These are phyloP conservation scores for Cremastobaeus sp. DNA, from an alignment of 2,888 invertebrate species.

Conservation along the genomic window DNA sequence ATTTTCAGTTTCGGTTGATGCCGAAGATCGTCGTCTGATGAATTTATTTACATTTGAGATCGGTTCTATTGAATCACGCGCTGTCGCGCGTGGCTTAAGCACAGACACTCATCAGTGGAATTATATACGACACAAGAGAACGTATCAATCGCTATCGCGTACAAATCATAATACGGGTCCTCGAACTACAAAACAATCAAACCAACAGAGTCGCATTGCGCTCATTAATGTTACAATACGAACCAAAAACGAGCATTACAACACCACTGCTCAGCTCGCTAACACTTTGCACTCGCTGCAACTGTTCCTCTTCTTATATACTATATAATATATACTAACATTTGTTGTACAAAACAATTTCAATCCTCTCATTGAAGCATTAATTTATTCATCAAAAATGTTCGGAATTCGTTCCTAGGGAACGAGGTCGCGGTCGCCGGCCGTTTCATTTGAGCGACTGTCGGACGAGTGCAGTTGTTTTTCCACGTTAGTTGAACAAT, in stretches of 20 bases:
- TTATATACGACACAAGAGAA: no score
- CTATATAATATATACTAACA: constrained; percentile 53
- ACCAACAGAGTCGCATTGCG: no score
- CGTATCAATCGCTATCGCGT: no score
- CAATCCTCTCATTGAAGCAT: constrained; percentile 29
- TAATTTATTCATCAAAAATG: constrained; percentile 4
- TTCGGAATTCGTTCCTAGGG: no score
- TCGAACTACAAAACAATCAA: no score
- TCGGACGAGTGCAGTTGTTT: background rate
- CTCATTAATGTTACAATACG: no score
- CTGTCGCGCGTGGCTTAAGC: constrained; percentile 35
- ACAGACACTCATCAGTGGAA: constrained; percentile 27
- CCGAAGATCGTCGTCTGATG: constrained; percentile 40
- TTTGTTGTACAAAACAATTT: constrained; percentile 55
- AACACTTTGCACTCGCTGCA: no score
- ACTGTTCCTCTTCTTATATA: constrained; percentile 28
- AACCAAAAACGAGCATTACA: no score
- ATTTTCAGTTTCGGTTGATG: constrained; percentile 36
- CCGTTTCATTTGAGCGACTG: background rate
- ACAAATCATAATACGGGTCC: no score
- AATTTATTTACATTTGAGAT: constrained; percentile 49
- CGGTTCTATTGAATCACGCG: constrained; percentile 36
- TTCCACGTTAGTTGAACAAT: no score
- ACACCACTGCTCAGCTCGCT: no score
- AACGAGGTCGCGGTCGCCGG: no score